phyloP scores from a whole-genome alignment of 2,113 vertebrate species.

The Bufo bufo region DNA sequence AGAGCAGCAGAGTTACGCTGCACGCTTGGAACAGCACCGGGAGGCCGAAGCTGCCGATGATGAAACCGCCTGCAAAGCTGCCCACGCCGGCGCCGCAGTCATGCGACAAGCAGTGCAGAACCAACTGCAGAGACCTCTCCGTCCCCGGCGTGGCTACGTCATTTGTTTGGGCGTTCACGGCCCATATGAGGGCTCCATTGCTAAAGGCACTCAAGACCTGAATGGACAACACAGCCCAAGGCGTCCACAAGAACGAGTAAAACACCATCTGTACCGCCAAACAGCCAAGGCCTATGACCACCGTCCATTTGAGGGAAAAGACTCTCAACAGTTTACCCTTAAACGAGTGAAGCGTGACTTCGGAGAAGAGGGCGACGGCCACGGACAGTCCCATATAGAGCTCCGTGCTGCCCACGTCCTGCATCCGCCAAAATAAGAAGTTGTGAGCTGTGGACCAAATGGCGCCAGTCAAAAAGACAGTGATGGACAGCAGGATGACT shows the following conservation, averaged over 20 bases:
- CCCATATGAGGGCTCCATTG: slow-evolving; percentile 79
- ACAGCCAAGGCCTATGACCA: slow-evolving; percentile 67
- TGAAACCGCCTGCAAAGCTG: slow-evolving; percentile 78
- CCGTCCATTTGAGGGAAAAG: slow-evolving; percentile 64
- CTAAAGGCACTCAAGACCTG: slow-evolving; percentile 79
- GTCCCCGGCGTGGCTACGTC: slow-evolving; percentile 75
- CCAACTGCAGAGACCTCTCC: slow-evolving; percentile 73
- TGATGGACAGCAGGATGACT: slow-evolving; percentile 73
- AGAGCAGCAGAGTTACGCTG: slow-evolving; percentile 68
- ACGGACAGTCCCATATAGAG: slow-evolving; percentile 81
- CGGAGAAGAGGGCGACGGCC: slow-evolving; percentile 72
- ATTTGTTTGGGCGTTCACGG: slow-evolving; percentile 67
- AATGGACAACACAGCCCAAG: slow-evolving; percentile 76
- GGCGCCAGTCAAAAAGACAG: slow-evolving; percentile 70
- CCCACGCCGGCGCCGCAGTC: slow-evolving; percentile 76
- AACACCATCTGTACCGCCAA: slow-evolving; percentile 80
- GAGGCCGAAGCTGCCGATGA: slow-evolving; percentile 69
- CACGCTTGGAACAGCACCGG: slow-evolving; percentile 71
- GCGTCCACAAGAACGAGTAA: slow-evolving; percentile 82
- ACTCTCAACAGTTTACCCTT: slow-evolving; percentile 66
- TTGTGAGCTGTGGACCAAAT: slow-evolving; percentile 70
- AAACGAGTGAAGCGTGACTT: slow-evolving; percentile 71
- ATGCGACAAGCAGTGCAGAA: slow-evolving; percentile 71
- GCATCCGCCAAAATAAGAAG: slow-evolving; percentile 90
- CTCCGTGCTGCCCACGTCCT: slow-evolving; percentile 77